These are phyloP conservation scores for Ips nitidus DNA, from an alignment of 1,140 invertebrate species.

Conservation along the genomic window DNA sequence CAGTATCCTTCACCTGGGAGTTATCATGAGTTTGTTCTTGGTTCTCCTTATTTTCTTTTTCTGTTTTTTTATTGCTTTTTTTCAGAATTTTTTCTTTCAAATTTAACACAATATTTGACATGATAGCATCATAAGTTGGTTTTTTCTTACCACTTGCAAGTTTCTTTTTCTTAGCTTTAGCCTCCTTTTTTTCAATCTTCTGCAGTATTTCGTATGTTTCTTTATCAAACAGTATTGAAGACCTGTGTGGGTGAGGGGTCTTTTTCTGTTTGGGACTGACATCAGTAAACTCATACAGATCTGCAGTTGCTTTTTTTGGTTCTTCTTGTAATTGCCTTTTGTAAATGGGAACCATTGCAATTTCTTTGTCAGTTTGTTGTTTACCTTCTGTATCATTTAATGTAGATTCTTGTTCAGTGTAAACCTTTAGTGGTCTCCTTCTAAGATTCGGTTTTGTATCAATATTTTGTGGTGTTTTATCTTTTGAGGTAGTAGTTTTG, in stretches of 20 bases:
- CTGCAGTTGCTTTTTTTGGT: neutral
- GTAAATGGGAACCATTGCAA: slow-evolving; percentile 15
- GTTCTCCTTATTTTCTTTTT: neutral
- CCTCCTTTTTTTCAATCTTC: slow-evolving; percentile 23
- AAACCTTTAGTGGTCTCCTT: neutral
- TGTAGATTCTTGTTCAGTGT: neutral
- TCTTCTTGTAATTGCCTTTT: slow-evolving; percentile 10
- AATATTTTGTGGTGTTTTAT: neutral
- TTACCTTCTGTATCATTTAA: neutral
- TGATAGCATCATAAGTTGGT: slow-evolving; percentile 15
- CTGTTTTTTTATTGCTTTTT: neutral
- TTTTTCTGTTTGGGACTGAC: slow-evolving; percentile 13
- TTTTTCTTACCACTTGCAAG: neutral
- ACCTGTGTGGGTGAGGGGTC: neutral
- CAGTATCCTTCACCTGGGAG: too few relatives aligned
- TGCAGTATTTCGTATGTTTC: slow-evolving; percentile 18
- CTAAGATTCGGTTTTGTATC: neutral
- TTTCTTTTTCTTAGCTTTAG: slow-evolving; percentile 22
- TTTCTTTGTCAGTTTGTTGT: neutral
- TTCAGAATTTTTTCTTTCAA: slow-evolving; percentile 17
- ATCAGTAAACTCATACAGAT: slow-evolving; percentile 34
- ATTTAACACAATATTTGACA: slow-evolving; percentile 14
- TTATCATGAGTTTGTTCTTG: too few relatives aligned
- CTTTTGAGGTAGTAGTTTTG: neutral
- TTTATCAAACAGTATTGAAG: slow-evolving; percentile 32